Evolutionary conservation across 2,797 vertebrate species (phyloP).

Genomic region (Amphiprion clarkii): DNA sequence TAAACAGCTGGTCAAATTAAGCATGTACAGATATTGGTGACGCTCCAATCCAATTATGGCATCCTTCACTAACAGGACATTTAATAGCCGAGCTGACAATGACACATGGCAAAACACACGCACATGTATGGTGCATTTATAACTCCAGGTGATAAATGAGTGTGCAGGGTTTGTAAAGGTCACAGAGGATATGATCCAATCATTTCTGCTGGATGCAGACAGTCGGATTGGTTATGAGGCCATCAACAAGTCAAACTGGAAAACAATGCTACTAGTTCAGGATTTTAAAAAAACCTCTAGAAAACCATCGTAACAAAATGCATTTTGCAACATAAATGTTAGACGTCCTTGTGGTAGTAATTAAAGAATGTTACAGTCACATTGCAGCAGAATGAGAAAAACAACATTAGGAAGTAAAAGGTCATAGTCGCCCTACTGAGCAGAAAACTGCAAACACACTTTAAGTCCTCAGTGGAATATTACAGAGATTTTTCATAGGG

Average conservation of each 20-base stretch:
- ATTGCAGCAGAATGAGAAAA: conserved; percentile 28
- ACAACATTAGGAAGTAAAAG: conserved; percentile 30
- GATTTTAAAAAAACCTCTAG: neutral
- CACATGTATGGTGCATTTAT: conserved; percentile 48
- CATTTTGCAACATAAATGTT: neutral
- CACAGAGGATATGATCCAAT: conserved; percentile 70
- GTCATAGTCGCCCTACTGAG: neutral
- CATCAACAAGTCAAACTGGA: conserved; percentile 62
- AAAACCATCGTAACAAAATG: neutral
- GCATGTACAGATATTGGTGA: conserved; percentile 19
- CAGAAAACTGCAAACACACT: conserved; percentile 1
- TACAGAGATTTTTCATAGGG: conserved; percentile 56
- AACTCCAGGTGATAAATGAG: conserved; percentile 70
- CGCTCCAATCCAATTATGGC: conserved; percentile 50
- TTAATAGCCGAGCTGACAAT: conserved; percentile 49
- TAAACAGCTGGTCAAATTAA: conserved; percentile 53
- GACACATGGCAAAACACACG: conserved; percentile 56
- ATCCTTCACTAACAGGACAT: conserved; percentile 45
- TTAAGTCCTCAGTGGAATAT: conserved; percentile 29
- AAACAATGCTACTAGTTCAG: conserved; percentile 30
- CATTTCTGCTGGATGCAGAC: conserved; percentile 53
- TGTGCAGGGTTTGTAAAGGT: conserved; percentile 61
- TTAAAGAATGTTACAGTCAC: conserved; percentile 39
- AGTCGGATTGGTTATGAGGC: conserved; percentile 55
- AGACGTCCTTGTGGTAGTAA: conserved; percentile 30